Evolutionary conservation across 2,888 invertebrate genomes (phyloP), one percentile per base, ranked within the genome.

Genomic region (Parnassius glacialis): DNA sequence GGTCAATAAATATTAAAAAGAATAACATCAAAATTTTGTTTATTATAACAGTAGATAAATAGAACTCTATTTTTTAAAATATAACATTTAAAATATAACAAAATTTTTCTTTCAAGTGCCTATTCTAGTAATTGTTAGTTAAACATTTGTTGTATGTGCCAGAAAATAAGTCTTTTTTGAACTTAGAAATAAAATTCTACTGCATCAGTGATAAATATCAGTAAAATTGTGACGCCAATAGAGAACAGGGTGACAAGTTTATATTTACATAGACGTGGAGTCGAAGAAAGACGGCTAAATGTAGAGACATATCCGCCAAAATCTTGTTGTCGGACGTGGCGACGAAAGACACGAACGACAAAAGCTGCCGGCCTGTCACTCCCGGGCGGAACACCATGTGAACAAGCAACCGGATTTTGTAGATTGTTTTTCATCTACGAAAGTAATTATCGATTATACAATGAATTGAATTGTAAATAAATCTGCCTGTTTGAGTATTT

Each of bases 321-420:
- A 68, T 68, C 67, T 71, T 71, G 70, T 70, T 68, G 68, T 72
- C 74, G 77, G 79, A 78, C 79, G 73, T 65, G 60, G 67, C 71
- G 87, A 73, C 74, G 87, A 88, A 62, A 72, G 89, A 87, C 69
- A 74, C 74, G 78, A 72, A 71, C 75, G 79, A 78, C 80, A 78
- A 67, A 66, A 75, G 74, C 58, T 55, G 51, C 55, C 62, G 58
- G 58, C 59, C 51, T 41, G 57, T 58, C 62, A 58, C 62, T 54
- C 54, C 13, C 47, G 16, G 16, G 13, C 55, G 20, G 20, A 48
- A 58, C 62, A 55, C 42, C 58, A 59, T 62, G 59, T 62, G 62
- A 52, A 59, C 59, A 59, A 55, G 62, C 55, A 13, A 44, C 51
- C 42, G 47, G 47, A 47, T 60, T 54, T 54, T 60, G 16, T 34